phyloP scores from a whole-genome alignment of 1,140 invertebrate species.

The Drosophila serrata region DNA sequence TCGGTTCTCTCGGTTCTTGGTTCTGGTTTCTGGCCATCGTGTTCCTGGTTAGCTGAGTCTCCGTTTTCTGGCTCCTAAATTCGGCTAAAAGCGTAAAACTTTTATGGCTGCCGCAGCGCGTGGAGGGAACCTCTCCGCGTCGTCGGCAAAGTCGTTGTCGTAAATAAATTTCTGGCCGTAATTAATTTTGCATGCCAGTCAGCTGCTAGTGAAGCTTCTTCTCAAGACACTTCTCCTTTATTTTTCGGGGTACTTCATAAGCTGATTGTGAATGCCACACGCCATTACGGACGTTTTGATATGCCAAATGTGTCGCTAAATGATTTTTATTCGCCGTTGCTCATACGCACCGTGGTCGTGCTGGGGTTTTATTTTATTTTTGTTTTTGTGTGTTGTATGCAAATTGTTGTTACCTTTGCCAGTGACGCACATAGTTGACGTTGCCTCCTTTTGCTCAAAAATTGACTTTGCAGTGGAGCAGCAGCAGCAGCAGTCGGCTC shows the following conservation, averaged over 20 bases:
- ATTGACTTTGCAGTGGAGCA: conserved; percentile 38
- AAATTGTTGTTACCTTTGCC: conserved; percentile 52
- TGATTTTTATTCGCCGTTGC: conserved; percentile 69
- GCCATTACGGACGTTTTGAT: conserved; percentile 65
- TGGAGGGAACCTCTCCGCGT: conserved; percentile 11
- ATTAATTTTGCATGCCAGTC: conserved; percentile 81
- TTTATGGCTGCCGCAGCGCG: conserved; percentile 73
- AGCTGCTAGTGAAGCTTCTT: conserved; percentile 33
- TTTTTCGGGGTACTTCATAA: conserved; percentile 53
- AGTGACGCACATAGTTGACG: conserved; percentile 10
- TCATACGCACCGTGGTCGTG: conserved; percentile 61
- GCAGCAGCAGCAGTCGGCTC: conserved; percentile 46
- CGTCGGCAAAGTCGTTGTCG: conserved; percentile 42
- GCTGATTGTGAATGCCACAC: conserved; percentile 72
- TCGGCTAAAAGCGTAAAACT: conserved; percentile 77
- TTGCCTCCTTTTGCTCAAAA: conserved; percentile 13
- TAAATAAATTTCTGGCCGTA: conserved; percentile 76
- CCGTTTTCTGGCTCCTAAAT: conserved; percentile 58
- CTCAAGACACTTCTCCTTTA: conserved; percentile 18
- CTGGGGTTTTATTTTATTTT: too few relatives aligned
- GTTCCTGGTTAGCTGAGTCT: conserved; percentile 4
- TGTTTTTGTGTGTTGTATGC: too few relatives aligned
- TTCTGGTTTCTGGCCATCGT: conserved; percentile 15
- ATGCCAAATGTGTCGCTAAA: conserved; percentile 82
- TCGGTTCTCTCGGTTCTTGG: conserved; percentile 1